Evolutionary conservation across 2,888 invertebrate genomes (phyloP).

Genomic region (Drosophila suboccidentalis): DNA sequence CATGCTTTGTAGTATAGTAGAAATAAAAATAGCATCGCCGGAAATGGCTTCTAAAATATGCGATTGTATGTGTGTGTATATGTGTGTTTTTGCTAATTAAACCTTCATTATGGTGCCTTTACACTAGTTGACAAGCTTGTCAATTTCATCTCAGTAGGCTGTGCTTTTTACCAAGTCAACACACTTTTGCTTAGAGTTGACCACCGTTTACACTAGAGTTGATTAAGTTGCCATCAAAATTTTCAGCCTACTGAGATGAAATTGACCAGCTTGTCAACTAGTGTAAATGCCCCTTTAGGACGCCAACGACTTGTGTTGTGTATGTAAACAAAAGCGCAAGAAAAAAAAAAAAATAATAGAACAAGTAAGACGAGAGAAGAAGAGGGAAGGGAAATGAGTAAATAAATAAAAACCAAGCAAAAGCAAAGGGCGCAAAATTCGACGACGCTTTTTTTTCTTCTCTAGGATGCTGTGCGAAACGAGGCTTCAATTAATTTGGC

Average conservation of each 20-base stretch:
- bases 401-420: conserved; percentile 50
- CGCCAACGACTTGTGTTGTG: conserved; percentile 60
- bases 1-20: conserved; percentile 22
- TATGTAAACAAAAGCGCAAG: conserved; percentile 58
- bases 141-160: too few relatives aligned
- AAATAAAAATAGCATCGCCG: conserved; percentile 44
- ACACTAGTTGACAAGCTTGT: too few relatives aligned
- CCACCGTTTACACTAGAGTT: too few relatives aligned
- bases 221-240: too few relatives aligned
- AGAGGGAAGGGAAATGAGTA: conserved; percentile 12
- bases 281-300: too few relatives aligned
- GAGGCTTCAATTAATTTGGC: conserved; percentile 76
- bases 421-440: conserved; percentile 51
- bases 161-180: too few relatives aligned
- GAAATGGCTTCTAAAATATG: conserved; percentile 52
- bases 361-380: not conserved
- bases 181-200: too few relatives aligned
- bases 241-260: too few relatives aligned
- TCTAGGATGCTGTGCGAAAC: conserved; percentile 50
- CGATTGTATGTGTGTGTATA: conserved; percentile 21
- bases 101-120: too few relatives aligned
- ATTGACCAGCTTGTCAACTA: too few relatives aligned
- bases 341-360: conserved; percentile 4
- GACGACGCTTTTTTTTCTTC: conserved; percentile 24
- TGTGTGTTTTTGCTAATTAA: conserved; percentile 71